Evolutionary conservation across 2,113 vertebrate species (phyloP).

Genomic region (Oryctolagus cuniculus): mOryCun1.1 NC_091433.1:137043501-137044000

Average conservation of each 20-base stretch:
- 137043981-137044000: neutral
- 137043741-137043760: neutral
- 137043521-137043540: too few species aligned
- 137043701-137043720: too few species aligned
- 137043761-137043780: slow-evolving; percentile 12
- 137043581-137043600: too few species aligned
- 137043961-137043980: slow-evolving; percentile 4
- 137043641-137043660: too few species aligned
- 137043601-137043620: too few species aligned
- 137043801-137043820: neutral
- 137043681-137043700: too few species aligned
- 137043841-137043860: neutral
- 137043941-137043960: neutral
- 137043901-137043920: neutral
- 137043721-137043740: too few species aligned
- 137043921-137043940: neutral
- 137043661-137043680: too few species aligned
- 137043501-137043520: too few species aligned
- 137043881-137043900: neutral
- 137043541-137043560: too few species aligned
- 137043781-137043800: neutral
- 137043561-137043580: too few species aligned
- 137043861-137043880: neutral
- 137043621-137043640: too few species aligned
- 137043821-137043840: slow-evolving; percentile 34